A percentile compares a stretch with the other conserved stretches of the same genome.
phyloP scores from a whole-genome alignment of 2,888 invertebrate genomes.

The Lepidocyrtinus sp. region DNA sequence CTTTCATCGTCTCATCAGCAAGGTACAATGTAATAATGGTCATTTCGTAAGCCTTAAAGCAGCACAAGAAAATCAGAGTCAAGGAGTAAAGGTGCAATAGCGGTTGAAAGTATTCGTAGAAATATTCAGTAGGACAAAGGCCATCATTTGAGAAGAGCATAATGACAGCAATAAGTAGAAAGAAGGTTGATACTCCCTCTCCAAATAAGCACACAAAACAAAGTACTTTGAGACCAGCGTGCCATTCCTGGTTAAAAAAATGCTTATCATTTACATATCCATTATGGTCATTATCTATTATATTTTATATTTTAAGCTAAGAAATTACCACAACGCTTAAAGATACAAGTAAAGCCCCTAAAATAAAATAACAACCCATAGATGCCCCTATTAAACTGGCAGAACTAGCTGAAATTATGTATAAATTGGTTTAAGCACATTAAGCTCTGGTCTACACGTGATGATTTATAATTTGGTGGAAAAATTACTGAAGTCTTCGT shows the following conservation, averaged over 20 bases:
- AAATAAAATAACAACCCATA: slow-evolving; percentile 28
- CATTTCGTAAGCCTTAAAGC: slow-evolving; percentile 33
- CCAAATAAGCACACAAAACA: slow-evolving; percentile 25
- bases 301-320: too few species aligned
- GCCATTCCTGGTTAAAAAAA: slow-evolving; percentile 15
- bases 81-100: slow-evolving; percentile 1
- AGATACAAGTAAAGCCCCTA: slow-evolving; percentile 25
- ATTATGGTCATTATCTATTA: too few species aligned
- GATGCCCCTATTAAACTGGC: slow-evolving; percentile 32
- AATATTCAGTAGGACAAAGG: slow-evolving; percentile 34
- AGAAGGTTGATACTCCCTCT: slow-evolving; percentile 1
- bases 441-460: too few species aligned
- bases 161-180: slow-evolving; percentile 10
- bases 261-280: too few species aligned
- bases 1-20: too few species aligned
- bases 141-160: slow-evolving; percentile 6
- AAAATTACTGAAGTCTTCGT: too few species aligned
- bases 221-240: slow-evolving; percentile 17
- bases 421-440: too few species aligned
- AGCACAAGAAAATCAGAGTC: slow-evolving; percentile 1
- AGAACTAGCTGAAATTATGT: slow-evolving; percentile 9
- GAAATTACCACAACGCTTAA: slow-evolving; percentile 19
- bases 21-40: slow-evolving; percentile 33
- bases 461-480: too few species aligned
- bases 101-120: slow-evolving; percentile 31